Conservation (phyloP, 2,113 vertebrate species). For the Bubo bubo region DNA sequence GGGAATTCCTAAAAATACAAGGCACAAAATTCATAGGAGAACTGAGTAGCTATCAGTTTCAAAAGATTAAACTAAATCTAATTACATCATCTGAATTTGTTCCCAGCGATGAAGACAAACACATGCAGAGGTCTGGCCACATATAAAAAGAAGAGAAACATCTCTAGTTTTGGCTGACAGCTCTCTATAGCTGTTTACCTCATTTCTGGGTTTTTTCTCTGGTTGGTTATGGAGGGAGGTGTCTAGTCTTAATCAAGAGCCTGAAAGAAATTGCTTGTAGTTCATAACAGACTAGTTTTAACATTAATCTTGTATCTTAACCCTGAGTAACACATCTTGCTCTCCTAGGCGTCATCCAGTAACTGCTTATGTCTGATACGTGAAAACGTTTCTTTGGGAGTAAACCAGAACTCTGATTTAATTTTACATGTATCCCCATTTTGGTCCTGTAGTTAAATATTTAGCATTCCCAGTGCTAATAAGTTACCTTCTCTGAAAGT, state of each 20-base stretch:
- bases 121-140: slow-evolving; percentile 52
- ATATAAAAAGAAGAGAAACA: slow-evolving; percentile 57
- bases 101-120: slow-evolving; percentile 56
- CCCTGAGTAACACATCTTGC: neutral
- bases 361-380: accelerated
- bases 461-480: neutral
- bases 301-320: neutral
- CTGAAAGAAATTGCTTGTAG: neutral
- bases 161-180: slow-evolving; percentile 55
- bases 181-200: slow-evolving; percentile 46
- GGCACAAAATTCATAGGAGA: neutral
- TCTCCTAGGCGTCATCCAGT: neutral
- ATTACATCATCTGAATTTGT: slow-evolving; percentile 58
- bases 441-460: neutral
- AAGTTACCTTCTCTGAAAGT: neutral
- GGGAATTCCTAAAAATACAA: neutral
- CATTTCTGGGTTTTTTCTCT: neutral
- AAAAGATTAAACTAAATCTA: slow-evolving; percentile 50
- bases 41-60: neutral
- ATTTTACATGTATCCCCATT: neutral
- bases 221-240: neutral
- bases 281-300: neutral
- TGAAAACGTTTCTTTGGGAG: neutral
- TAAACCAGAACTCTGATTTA: neutral
- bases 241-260: neutral